These are phyloP conservation scores for Pogonophryne albipinna DNA, from an alignment of 2,797 vertebrate species.

Conservation along the genomic window DNA sequence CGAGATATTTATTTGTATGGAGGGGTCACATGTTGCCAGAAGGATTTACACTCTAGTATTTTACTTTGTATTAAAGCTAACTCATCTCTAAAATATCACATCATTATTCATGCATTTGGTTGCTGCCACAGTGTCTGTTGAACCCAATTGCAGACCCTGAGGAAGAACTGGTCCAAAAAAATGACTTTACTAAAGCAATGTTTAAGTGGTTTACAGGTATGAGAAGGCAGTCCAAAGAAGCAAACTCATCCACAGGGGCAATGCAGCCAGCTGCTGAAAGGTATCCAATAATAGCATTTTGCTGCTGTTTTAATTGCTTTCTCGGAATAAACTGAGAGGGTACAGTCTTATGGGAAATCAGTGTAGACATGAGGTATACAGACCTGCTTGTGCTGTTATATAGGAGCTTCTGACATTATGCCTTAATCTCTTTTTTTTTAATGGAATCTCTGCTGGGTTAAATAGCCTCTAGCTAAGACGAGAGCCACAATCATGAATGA, in stretches of 20 bases:
- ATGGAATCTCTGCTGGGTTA: not conserved
- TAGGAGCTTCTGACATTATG: not conserved
- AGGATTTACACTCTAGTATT: too few species aligned
- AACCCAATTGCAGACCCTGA: not conserved
- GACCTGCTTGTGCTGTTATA: not conserved
- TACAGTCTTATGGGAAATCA: not conserved
- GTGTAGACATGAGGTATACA: not conserved
- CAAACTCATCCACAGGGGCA: not conserved
- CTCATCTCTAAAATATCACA: not conserved
- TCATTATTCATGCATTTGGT: not conserved
- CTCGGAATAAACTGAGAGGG: not conserved
- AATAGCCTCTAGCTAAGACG: conserved; percentile 1
- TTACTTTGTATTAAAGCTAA: not conserved
- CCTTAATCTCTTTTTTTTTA: not conserved
- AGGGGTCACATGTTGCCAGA: too few species aligned
- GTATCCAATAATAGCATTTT: not conserved
- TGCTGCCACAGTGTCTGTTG: not conserved
- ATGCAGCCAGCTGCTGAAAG: not conserved
- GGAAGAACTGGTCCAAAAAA: not conserved
- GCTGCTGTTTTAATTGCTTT: not conserved
- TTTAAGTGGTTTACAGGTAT: not conserved
- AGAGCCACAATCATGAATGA: conserved; percentile 6
- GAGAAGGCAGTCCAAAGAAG: not conserved
- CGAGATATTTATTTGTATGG: not conserved
- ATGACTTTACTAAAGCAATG: not conserved